Percentiles rank a stretch among this genome's conserved stretches.
Conservation (phyloP, 2,113 vertebrate species). For the Ranitomeya variabilis region DNA sequence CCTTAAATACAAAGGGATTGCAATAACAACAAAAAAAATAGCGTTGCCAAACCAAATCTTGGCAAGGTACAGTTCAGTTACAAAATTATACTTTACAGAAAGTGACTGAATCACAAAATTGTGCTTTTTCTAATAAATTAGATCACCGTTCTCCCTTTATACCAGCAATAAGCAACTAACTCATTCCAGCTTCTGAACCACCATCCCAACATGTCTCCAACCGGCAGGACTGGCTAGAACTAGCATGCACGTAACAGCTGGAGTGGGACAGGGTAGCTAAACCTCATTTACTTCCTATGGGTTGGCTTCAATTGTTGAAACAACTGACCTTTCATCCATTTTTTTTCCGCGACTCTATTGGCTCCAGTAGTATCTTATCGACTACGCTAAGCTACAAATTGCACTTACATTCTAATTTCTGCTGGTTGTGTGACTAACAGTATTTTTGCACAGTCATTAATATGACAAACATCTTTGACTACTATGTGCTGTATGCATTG, state of each 20-base stretch:
- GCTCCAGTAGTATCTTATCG: conserved; percentile 71
- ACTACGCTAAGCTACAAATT: conserved; percentile 72
- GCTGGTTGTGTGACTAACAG: conserved; percentile 69
- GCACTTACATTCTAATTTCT: conserved; percentile 68
- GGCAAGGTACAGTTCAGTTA: conserved; percentile 72
- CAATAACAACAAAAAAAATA: conserved; percentile 82
- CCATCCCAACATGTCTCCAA: not conserved
- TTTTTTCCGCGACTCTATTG: conserved; percentile 66
- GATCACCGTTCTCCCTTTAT: conserved; percentile 74
- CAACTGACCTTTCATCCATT: conserved; percentile 67
- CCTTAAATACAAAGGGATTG: conserved; percentile 89
- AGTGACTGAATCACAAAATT: conserved; percentile 81
- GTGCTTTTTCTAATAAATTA: conserved; percentile 88
- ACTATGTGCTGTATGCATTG: conserved; percentile 62
- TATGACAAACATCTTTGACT: conserved; percentile 65
- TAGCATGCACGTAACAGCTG: not conserved
- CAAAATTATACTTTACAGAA: conserved; percentile 75
- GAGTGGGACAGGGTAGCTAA: not conserved
- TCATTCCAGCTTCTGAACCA: not conserved
- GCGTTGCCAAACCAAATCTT: conserved; percentile 74
- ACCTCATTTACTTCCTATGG: conserved; percentile 55
- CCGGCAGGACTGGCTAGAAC: not conserved
- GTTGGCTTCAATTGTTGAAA: conserved; percentile 65
- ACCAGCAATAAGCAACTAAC: conserved; percentile 46
- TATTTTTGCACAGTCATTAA: conserved; percentile 67